Evolutionary conservation across 2,113 vertebrate genomes (phyloP), one percentile per base, ranked within the genome.

Genomic region (Atherinomorus stipes): DNA sequence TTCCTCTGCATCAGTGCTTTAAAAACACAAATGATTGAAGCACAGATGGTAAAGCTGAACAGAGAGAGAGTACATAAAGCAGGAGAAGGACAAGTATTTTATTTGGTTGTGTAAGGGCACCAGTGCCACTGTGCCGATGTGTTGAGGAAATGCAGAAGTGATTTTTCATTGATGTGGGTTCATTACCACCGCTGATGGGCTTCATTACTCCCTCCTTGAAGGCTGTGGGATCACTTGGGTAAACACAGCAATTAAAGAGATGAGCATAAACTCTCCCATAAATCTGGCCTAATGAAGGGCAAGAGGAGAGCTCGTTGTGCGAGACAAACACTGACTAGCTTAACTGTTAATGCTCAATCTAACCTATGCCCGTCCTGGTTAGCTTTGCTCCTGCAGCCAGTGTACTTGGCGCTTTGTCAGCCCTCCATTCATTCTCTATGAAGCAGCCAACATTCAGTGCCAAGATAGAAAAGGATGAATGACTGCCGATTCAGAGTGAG

Each of bases 1-100:
- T 99, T 99, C 84, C 92, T 97, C 86, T 98, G 97, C 96, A 99
- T 98, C 62, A 96, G 92, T 71, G 96, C 97, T 99, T 13, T 3
- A 87, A 75, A 61, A 28, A 53, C 10, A 70, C 64, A 70, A 16
- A 12, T 64, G 38, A 83, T 58, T 57, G 37, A 54, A 45, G 56
- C 59, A 54, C 28, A 64, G 23, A 51, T 23, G 0, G 26, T 9
- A 34, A 18, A 54, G 42, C 25, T 37, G 16, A 56, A 80, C 21
- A 58, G 18, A 44, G 11, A 37, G 44, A n/a, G 64, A 69, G 28
- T 67, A 34, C 38, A 72, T 31, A 60, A 73, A 65, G 76, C 57
- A 71, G 67, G 31, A 76, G 57, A 78, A 85, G 61, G 69, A 70
- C 31, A 69, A 64, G 67, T 73, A 54, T 84, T 81, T 76, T 12